phyloP scores from a whole-genome alignment of 2,888 invertebrate species.

The Apotomis betuletana region DNA sequence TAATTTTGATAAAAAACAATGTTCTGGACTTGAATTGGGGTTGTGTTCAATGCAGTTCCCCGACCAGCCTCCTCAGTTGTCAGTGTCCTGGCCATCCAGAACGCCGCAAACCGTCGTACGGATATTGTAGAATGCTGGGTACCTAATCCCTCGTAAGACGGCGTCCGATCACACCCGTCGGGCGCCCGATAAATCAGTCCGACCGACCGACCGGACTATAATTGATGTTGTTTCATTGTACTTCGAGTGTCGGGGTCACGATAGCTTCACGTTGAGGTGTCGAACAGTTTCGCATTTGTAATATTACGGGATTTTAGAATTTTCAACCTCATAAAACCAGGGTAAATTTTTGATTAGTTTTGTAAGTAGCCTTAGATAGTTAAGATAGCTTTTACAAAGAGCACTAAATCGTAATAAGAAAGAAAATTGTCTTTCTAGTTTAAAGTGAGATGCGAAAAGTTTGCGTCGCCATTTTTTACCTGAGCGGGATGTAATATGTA shows the following conservation, averaged over 20 bases:
- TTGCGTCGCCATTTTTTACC: slow-evolving; percentile 7
- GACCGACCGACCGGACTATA: slow-evolving; percentile 48
- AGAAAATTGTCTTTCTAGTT: slow-evolving; percentile 5
- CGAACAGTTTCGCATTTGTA: slow-evolving; percentile 10
- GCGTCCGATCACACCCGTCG: slow-evolving; percentile 47
- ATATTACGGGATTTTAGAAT: not conserved
- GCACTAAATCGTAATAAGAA: not conserved
- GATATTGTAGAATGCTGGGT: slow-evolving; percentile 32
- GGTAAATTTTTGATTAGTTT: no score
- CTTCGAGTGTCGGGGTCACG: slow-evolving; percentile 11
- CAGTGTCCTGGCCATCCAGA: slow-evolving; percentile 10
- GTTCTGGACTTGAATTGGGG: not conserved
- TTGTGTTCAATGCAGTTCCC: not conserved
- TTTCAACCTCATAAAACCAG: not conserved
- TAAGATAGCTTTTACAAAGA: no score
- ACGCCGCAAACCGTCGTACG: not conserved
- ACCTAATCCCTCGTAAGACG: slow-evolving; percentile 55
- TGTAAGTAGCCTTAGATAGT: no score
- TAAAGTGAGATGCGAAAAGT: slow-evolving; percentile 3
- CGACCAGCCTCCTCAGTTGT: not conserved
- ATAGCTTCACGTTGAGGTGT: slow-evolving; percentile 4
- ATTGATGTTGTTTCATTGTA: slow-evolving; percentile 39
- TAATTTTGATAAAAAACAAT: no score
- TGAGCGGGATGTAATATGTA: slow-evolving; percentile 12
- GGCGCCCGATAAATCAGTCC: slow-evolving; percentile 69